Percentiles rank a stretch among this genome's conserved stretches.
These are phyloP conservation scores for Julus scandinavius DNA, from an alignment of 2,888 invertebrate species.

Conservation along the genomic window DNA sequence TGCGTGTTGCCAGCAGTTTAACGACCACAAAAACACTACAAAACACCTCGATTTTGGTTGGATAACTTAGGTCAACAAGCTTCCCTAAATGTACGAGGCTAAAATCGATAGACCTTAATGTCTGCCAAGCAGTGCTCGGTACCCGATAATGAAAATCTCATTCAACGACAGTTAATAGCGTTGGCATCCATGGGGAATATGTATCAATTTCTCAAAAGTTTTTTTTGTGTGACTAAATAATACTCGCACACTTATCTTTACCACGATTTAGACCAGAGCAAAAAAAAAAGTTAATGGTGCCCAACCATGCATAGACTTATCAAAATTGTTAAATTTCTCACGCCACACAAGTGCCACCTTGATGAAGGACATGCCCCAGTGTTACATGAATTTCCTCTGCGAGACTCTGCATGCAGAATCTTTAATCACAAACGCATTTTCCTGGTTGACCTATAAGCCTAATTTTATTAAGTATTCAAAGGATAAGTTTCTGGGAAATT, in stretches of 20 bases:
- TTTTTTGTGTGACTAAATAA: background rate
- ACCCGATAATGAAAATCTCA: background rate
- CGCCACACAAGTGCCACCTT: slow-evolving; percentile 22
- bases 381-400: background rate
- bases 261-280: background rate
- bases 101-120: slow-evolving; percentile 5
- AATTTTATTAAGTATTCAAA: background rate
- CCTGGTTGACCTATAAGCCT: background rate
- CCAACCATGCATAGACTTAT: background rate
- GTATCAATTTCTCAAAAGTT: background rate
- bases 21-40: background rate
- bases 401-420: background rate
- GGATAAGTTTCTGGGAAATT: background rate
- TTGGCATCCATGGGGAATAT: background rate
- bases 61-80: background rate
- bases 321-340: slow-evolving; percentile 22
- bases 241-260: background rate
- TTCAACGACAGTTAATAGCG: background rate
- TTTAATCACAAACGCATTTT: slow-evolving; percentile 14
- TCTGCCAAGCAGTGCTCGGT: background rate
- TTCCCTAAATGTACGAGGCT: background rate
- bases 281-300: background rate
- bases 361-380: slow-evolving; percentile 26
- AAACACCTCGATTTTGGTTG: slow-evolving; percentile 4
- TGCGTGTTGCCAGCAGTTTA: background rate